A percentile compares a stretch with the other conserved stretches of the same genome.
These are phyloP conservation scores for Aproaerema taeniolella DNA, from an alignment of 2,888 invertebrate genomes.

Conservation along the genomic window DNA sequence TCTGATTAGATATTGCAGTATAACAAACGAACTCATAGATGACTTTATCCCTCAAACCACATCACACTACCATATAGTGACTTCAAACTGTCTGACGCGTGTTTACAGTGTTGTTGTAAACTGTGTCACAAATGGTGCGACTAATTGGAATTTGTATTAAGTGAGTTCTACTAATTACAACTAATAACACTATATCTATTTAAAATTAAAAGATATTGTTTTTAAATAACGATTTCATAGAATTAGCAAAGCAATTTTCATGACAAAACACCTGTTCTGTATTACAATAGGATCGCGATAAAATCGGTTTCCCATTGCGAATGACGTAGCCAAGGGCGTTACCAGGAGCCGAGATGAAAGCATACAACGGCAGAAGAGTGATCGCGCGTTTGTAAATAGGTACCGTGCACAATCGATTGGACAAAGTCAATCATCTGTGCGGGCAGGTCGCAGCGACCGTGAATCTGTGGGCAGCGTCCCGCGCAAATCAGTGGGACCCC, in stretches of 20 bases:
- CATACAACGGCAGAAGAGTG: slow-evolving; percentile 36
- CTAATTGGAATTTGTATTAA: slow-evolving; percentile 36
- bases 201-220: neutral
- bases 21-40: slow-evolving; percentile 15
- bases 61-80: slow-evolving; percentile 5
- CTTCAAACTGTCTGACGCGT: slow-evolving; percentile 1
- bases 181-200: neutral
- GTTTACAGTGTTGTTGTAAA: neutral
- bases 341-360: slow-evolving; percentile 27
- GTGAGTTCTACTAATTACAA: slow-evolving; percentile 29
- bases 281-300: slow-evolving; percentile 19
- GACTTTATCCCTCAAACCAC: neutral
- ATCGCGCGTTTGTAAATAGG: slow-evolving; percentile 53
- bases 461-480: slow-evolving; percentile 53
- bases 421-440: slow-evolving; percentile 66
- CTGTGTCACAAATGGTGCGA: slow-evolving; percentile 45
- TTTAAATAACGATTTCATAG: slow-evolving; percentile 5
- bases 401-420: slow-evolving; percentile 63
- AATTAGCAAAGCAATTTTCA: too few species aligned
- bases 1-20: slow-evolving; percentile 43
- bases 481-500: slow-evolving; percentile 48
- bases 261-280: slow-evolving; percentile 10
- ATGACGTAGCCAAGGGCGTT: slow-evolving; percentile 47
- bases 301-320: slow-evolving; percentile 42
- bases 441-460: slow-evolving; percentile 68